Evolutionary conservation across 2,113 vertebrate species (phyloP).

Genomic region (Elephas maximus): DNA sequence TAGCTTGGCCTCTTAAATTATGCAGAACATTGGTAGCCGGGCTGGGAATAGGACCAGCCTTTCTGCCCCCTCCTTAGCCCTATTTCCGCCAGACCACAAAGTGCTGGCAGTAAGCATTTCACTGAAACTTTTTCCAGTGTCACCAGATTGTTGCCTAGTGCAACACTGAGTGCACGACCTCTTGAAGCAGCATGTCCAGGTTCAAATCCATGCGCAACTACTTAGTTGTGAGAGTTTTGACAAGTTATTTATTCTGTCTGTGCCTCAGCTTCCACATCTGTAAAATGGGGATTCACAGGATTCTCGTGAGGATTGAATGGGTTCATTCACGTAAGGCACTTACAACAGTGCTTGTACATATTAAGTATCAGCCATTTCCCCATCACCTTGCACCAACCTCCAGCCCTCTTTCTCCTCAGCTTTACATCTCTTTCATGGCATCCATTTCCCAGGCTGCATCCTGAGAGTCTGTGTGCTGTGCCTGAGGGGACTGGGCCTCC

Average conservation of each 20-base stretch:
- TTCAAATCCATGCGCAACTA: not conserved
- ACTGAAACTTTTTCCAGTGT: not conserved
- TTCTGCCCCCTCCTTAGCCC: not conserved
- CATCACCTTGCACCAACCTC: no score
- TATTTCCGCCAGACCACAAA: not conserved
- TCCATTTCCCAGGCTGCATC: not conserved
- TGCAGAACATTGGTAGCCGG: not conserved
- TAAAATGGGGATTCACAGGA: not conserved
- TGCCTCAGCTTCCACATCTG: not conserved
- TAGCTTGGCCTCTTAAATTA: not conserved
- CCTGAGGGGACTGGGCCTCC: not conserved
- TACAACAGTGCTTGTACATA: accelerated
- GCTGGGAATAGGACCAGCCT: not conserved
- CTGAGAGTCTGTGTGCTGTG: not conserved
- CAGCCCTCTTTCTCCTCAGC: not conserved
- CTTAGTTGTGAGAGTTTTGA: not conserved
- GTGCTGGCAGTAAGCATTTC: not conserved
- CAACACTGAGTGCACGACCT: not conserved
- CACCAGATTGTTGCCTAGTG: not conserved
- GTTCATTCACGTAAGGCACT: not conserved
- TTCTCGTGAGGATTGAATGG: not conserved
- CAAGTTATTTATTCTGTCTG: not conserved
- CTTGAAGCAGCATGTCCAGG: not conserved
- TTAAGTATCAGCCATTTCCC: no score
- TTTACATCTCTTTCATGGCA: accelerated